A percentile compares a stretch with the other conserved stretches of the same genome.
Evolutionary conservation across 2,888 invertebrate genomes (phyloP).

Genomic region (Lypha dubia): DNA sequence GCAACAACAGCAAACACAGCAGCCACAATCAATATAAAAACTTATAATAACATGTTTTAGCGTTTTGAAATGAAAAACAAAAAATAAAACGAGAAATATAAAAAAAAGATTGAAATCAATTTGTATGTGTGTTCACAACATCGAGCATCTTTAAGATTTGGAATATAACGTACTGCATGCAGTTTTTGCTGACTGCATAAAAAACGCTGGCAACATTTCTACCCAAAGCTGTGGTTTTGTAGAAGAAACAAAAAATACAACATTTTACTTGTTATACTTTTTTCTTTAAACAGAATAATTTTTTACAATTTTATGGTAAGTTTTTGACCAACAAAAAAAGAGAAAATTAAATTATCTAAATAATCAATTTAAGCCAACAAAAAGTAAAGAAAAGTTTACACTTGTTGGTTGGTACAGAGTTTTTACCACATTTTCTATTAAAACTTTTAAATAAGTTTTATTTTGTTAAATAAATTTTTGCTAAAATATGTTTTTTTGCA

Average conservation of each 20-base stretch:
- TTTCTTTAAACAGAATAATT: constrained; percentile 22
- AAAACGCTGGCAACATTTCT: constrained; percentile 7
- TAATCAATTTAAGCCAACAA: constrained; percentile 2
- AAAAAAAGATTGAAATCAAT: no score
- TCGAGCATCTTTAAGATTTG: constrained; percentile 14
- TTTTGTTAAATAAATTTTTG: background rate
- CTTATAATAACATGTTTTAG: constrained; percentile 66
- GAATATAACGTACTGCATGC: constrained; percentile 6
- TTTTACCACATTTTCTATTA: constrained; percentile 4
- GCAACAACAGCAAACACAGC: constrained; percentile 19
- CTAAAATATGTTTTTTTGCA: no score
- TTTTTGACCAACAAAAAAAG: constrained; percentile 17
- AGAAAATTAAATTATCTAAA: constrained; percentile 12
- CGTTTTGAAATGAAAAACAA: constrained; percentile 9
- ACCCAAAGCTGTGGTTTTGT: constrained; percentile 12
- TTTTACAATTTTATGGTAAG: constrained; percentile 69
- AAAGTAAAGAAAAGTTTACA: background rate
- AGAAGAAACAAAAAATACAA: background rate
- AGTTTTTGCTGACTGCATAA: constrained; percentile 36
- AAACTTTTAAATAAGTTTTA: background rate
- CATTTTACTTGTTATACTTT: constrained; percentile 14
- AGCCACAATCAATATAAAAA: constrained; percentile 8
- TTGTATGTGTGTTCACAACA: background rate
- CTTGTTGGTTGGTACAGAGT: background rate
- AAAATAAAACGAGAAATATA: constrained; percentile 28